Evolutionary conservation across 2,888 invertebrate species (phyloP).

Genomic region (Nephrotoma appendiculata): DNA sequence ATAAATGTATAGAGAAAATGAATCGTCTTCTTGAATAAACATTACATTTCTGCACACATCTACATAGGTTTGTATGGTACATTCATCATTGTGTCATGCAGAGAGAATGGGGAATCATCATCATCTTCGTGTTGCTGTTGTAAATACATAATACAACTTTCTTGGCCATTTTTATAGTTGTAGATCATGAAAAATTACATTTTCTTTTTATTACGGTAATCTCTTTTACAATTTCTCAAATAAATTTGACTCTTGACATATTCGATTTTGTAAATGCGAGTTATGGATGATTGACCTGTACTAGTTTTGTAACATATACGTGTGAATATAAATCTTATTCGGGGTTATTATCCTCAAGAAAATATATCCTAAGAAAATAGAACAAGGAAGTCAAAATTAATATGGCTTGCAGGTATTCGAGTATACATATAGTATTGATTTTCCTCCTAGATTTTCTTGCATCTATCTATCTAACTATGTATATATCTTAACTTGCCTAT

Average conservation of each 20-base stretch:
- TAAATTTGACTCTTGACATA: neutral
- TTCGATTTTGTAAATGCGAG: neutral
- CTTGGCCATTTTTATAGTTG: neutral
- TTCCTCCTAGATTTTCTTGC: neutral
- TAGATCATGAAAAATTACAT: neutral
- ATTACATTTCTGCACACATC: neutral
- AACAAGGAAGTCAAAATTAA: neutral
- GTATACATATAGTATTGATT: neutral
- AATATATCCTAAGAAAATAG: neutral
- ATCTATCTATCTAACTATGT: neutral
- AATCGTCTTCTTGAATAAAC: neutral
- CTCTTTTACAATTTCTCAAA: neutral
- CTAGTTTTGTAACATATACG: neutral
- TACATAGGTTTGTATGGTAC: neutral
- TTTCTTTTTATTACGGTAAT: neutral
- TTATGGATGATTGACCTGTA: neutral
- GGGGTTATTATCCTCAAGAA: neutral
- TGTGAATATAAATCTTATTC: neutral
- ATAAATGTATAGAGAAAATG: neutral
- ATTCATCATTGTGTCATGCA: neutral
- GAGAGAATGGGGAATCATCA: neutral
- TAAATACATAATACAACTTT: neutral
- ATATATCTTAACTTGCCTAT: neutral
- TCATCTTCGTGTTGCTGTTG: neutral
- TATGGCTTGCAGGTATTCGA: neutral